Evolutionary conservation across 2,113 vertebrate genomes (phyloP), one percentile per base, ranked within the genome.

Genomic region (Stegastes partitus): DNA sequence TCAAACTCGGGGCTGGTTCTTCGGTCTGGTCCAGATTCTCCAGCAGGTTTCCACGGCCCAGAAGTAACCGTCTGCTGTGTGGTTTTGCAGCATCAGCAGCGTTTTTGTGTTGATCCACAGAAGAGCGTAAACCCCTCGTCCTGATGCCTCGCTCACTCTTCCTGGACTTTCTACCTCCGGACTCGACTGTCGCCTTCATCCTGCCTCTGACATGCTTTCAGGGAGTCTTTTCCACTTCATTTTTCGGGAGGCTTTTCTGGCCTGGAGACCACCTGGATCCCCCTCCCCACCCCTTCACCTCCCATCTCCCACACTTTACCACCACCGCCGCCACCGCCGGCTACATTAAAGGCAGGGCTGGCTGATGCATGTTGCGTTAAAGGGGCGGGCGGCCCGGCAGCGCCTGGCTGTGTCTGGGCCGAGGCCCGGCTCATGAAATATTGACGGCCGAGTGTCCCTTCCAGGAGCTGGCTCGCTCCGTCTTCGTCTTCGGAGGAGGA

Each of bases 401-500:
- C 55, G 84, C 86, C 81, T 75, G 86, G 87, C 76, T 64, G 83
- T 90, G 94, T 94, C 94, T 95, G 92, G 93, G 86, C 91, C 74
- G 57, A 75, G 86, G 85, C 88, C 83, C 84, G 84, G 73, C 90
- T 95, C 94, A 95, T 95, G 84, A 95, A 95, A 95, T 94, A 95
- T 95, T 95, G 91, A 95, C 74, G 53, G 84, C 21, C 74, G 39
- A 87, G 87, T 93, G 94, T 95, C 95, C 95, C 94, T 95, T 94
- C 92, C 87, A 93, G 94, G 92, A 94, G 95, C 90, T 90, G 92
- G 87, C 92, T 93, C 80, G 68, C 93, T 94, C 82, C 57, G 84
- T 82, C 78, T 82, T 71, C 37, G 77, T 34, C 31, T 34, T 9
- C 8, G 31, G 74, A 51, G 85, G 87, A 71, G 71, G 83, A 49